These are phyloP conservation scores for Thymelicus acteon DNA, from an alignment of 2,888 invertebrate species.

Conservation along the genomic window DNA sequence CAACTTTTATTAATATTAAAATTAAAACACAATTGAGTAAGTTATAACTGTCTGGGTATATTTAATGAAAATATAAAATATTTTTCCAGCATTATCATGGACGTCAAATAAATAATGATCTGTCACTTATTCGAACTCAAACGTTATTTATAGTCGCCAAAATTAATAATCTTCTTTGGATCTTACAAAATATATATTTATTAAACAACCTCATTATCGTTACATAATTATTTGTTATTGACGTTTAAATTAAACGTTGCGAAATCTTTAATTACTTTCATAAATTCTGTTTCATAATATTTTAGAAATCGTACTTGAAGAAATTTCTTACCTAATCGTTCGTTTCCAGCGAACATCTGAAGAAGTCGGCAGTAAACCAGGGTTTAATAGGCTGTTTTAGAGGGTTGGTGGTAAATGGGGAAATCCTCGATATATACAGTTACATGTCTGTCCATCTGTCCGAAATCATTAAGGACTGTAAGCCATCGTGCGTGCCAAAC, in stretches of 20 bases:
- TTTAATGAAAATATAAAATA: too few species aligned
- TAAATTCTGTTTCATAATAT: background rate
- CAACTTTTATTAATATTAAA: too few species aligned
- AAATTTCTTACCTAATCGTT: background rate
- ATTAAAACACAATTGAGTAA: too few species aligned
- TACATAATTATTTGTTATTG: conserved; percentile 23
- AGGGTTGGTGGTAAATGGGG: conserved; percentile 95
- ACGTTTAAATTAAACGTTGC: background rate
- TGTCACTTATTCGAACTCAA: background rate
- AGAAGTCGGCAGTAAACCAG: conserved; percentile 93
- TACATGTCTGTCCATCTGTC: conserved; percentile 96
- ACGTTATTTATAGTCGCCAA: too few species aligned
- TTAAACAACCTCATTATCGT: background rate
- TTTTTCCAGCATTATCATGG: too few species aligned
- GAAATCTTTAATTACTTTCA: conserved; percentile 7
- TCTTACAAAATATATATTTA: background rate
- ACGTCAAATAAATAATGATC: too few species aligned
- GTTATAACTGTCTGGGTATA: too few species aligned
- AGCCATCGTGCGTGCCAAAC: conserved; percentile 96
- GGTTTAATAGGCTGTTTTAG: conserved; percentile 97
- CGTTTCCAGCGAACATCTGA: conserved; percentile 88
- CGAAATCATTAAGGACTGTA: conserved; percentile 96
- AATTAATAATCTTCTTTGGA: background rate
- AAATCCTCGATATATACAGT: conserved; percentile 95
- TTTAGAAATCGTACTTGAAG: background rate